A percentile compares a stretch with the other conserved stretches of the same genome.
Evolutionary conservation across 30 jellyfish, hydroid and myxozoan genomes (phyloP).

Genomic region (Morbakka virulenta): DNA sequence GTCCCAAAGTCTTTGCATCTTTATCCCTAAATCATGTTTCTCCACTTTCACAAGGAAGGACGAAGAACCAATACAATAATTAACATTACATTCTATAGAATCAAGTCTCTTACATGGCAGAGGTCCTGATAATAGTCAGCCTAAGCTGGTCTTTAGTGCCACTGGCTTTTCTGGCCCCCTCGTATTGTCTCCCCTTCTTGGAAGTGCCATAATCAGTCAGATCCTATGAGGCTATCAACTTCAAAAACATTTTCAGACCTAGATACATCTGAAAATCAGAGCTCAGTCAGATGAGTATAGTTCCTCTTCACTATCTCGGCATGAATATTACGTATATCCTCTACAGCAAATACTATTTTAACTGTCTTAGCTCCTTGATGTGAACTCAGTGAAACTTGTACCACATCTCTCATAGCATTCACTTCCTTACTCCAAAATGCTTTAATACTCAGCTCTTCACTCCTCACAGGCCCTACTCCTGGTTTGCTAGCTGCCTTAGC

Average conservation of each 20-base stretch:
- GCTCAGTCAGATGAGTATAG: neutral
- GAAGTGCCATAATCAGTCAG: slow-evolving; percentile 23
- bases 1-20: slow-evolving; percentile 46
- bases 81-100: neutral
- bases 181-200: slow-evolving; percentile 31
- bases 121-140: slow-evolving; percentile 42
- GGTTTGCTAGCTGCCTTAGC: slow-evolving; percentile 49
- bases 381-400: slow-evolving; percentile 18
- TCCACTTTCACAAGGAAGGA: neutral
- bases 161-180: slow-evolving; percentile 25
- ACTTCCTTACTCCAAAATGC: slow-evolving; percentile 50
- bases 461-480: slow-evolving; percentile 56
- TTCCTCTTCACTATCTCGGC: slow-evolving; percentile 12
- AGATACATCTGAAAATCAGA: slow-evolving; percentile 19
- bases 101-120: neutral
- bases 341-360: slow-evolving; percentile 9
- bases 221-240: slow-evolving; percentile 29
- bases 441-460: slow-evolving; percentile 12
- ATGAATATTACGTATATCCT: neutral
- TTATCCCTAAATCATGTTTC: neutral
- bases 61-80: neutral
- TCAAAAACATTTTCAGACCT: slow-evolving; percentile 9
- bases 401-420: slow-evolving; percentile 44
- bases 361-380: neutral
- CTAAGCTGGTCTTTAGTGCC: slow-evolving; percentile 32